Evolutionary conservation across 1,140 invertebrate genomes (phyloP).

Genomic region (Bursaphelenchus mucronatus): DNA sequence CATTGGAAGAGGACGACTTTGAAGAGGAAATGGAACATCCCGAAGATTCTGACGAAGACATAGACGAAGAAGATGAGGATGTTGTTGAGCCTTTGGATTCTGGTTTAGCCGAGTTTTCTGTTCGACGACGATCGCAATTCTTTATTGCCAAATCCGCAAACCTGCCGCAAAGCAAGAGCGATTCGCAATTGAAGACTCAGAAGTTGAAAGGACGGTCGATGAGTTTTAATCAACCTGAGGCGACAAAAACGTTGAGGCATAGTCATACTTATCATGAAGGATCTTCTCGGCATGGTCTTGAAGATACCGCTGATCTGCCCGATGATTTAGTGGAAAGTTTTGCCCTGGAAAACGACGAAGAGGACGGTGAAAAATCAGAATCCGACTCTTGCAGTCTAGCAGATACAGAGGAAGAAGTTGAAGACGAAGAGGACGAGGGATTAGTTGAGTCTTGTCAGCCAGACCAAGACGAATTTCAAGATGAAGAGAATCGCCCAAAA

Average conservation of each 20-base stretch:
- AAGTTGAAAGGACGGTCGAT: neutral
- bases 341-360: slow-evolving; percentile 4
- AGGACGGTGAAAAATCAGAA: neutral
- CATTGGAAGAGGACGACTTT: slow-evolving; percentile 5
- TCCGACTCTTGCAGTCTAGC: too few relatives aligned
- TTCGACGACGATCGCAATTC: slow-evolving; percentile 13
- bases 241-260: neutral
- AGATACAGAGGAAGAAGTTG: too few relatives aligned
- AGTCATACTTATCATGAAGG: neutral
- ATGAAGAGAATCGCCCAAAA: too few relatives aligned
- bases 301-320: slow-evolving; percentile 1
- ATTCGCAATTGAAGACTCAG: slow-evolving; percentile 1
- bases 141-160: slow-evolving; percentile 3
- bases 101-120: neutral
- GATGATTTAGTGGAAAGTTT: slow-evolving; percentile 18
- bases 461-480: too few relatives aligned
- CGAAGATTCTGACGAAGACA: slow-evolving; percentile 4
- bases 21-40: slow-evolving; percentile 2
- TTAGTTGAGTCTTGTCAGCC: too few relatives aligned
- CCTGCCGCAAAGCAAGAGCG: slow-evolving; percentile 1
- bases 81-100: slow-evolving; percentile 2
- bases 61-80: slow-evolving; percentile 14
- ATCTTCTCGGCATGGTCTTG: neutral
- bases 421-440: too few relatives aligned
- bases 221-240: neutral